A percentile compares a stretch with the other conserved stretches of the same genome.
Conservation (phyloP, 2,888 invertebrate species). For the Tipula confusa region DNA sequence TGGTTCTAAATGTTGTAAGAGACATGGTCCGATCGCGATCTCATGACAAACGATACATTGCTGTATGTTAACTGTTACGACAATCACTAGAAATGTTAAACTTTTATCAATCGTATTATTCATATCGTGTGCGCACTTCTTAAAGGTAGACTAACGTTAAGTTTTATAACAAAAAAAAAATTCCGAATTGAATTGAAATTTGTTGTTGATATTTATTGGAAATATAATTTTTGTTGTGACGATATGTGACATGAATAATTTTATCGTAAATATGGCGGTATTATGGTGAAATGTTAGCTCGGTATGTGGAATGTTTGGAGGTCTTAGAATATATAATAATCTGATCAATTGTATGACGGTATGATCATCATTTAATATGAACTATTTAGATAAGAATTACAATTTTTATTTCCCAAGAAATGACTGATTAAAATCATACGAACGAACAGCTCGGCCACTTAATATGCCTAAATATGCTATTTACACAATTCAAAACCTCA, state of each 20-base stretch:
- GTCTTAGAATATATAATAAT: background rate
- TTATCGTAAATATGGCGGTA: background rate
- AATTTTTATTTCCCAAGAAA: no score
- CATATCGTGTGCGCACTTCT: constrained; percentile 3
- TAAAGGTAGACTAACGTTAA: background rate
- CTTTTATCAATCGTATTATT: background rate
- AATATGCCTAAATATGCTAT: no score
- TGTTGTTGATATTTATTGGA: background rate
- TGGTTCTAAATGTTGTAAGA: constrained; percentile 39
- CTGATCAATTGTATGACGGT: no score
- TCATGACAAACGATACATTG: background rate
- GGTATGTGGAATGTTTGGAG: background rate
- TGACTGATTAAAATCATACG: no score
- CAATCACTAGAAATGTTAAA: background rate
- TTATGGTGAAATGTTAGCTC: background rate
- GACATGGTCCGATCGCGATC: constrained; percentile 38
- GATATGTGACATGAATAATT: background rate
- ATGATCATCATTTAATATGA: no score
- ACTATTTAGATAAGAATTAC: no score
- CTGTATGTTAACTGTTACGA: background rate
- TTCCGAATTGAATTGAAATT: background rate
- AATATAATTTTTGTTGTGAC: background rate
- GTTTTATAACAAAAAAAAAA: background rate
- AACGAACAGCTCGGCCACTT: no score
- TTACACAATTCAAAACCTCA: no score